Evolutionary conservation across 2,888 invertebrate species (phyloP).

Genomic region (Resseliella maxima): DNA sequence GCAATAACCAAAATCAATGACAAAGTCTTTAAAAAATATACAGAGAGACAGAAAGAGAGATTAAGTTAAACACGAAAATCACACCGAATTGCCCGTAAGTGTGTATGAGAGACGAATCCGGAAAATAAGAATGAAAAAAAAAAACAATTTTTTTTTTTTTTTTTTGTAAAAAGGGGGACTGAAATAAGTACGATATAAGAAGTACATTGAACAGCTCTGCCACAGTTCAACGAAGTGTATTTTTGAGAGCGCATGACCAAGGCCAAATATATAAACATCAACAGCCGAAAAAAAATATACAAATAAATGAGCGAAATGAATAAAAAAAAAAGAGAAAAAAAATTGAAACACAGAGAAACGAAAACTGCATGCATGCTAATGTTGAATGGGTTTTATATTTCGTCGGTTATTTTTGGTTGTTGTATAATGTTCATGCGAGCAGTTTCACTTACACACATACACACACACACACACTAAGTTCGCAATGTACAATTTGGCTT

Average conservation of each 20-base stretch:
- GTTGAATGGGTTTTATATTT: conserved; percentile 50
- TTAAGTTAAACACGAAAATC: background rate
- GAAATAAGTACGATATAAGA: conserved; percentile 49
- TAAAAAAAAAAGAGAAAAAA: background rate
- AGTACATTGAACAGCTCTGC: conserved; percentile 21
- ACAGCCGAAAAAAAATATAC: conserved; percentile 39
- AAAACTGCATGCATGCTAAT: conserved; percentile 44
- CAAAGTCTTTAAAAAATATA: background rate
- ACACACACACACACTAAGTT: too few relatives aligned
- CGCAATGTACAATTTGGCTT: conserved; percentile 39
- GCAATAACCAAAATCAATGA: conserved; percentile 49
- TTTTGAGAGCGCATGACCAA: conserved; percentile 55
- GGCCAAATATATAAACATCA: conserved; percentile 54
- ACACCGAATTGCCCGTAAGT: conserved; percentile 28
- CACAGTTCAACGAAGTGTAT: conserved; percentile 54
- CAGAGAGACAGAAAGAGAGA: background rate
- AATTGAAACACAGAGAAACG: background rate
- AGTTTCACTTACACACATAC: conserved; percentile 40
- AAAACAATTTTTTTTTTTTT: too few relatives aligned
- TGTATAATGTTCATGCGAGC: conserved; percentile 29
- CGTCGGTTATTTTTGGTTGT: conserved; percentile 55
- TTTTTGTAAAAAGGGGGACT: conserved; percentile 50
- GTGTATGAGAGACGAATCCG: conserved; percentile 51
- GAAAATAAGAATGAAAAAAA: conserved; percentile 53
- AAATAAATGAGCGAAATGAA: background rate